Conservation (phyloP, 2,888 invertebrate genomes). For the Diarsia brunnea region DNA sequence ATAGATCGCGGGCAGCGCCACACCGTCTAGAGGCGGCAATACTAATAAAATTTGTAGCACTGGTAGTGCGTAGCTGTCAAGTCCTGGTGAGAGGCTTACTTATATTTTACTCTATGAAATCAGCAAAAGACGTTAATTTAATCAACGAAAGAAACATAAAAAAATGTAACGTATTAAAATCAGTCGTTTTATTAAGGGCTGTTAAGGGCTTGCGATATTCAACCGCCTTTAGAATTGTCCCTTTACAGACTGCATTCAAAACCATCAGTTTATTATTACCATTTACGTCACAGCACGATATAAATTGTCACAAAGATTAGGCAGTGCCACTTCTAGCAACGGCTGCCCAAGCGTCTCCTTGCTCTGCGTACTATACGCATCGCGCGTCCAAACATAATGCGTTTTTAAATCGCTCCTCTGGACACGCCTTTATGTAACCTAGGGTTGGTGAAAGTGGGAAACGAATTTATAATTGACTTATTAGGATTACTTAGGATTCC, state of each 20-base stretch:
- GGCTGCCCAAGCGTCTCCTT: background rate
- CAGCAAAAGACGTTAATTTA: background rate
- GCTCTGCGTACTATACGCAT: slow-evolving; percentile 53
- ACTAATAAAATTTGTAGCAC: too few species aligned
- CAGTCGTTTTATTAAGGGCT: too few species aligned
- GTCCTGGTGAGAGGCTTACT: background rate
- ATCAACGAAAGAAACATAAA: background rate
- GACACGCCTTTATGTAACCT: slow-evolving; percentile 64
- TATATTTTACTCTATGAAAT: background rate
- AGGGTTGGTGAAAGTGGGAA: slow-evolving; percentile 68
- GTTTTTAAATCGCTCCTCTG: slow-evolving; percentile 66
- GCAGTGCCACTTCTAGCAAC: background rate
- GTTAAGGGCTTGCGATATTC: too few species aligned
- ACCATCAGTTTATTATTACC: background rate
- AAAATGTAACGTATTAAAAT: too few species aligned
- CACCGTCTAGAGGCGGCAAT: background rate
- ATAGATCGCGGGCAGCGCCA: background rate
- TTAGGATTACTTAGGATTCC: slow-evolving; percentile 45
- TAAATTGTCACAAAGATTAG: background rate
- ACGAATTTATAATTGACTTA: slow-evolving; percentile 34
- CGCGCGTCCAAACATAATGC: slow-evolving; percentile 58
- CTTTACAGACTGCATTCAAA: background rate
- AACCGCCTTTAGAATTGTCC: background rate
- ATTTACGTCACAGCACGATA: background rate
- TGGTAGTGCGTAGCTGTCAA: background rate